A percentile compares a stretch with the other conserved stretches of the same genome.
These are phyloP conservation scores for Osmerus eperlanus DNA, from an alignment of 2,113 vertebrate genomes.

Conservation along the genomic window DNA sequence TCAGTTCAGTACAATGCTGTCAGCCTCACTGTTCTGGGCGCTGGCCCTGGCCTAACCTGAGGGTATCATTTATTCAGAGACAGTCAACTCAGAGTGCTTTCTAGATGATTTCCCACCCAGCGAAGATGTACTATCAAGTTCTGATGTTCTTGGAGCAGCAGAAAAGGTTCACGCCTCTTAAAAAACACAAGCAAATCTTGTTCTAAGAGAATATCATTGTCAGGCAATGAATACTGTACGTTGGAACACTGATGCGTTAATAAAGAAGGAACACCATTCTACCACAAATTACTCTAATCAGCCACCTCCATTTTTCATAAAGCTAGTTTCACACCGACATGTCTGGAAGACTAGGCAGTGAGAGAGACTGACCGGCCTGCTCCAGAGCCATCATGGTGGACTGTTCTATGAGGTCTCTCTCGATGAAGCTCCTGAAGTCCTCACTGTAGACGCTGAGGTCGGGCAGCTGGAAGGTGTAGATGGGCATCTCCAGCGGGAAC, in stretches of 20 bases:
- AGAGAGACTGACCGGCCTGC: slow-evolving; percentile 82
- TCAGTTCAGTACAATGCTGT: neutral
- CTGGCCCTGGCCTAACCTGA: neutral
- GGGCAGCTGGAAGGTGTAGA: slow-evolving; percentile 98
- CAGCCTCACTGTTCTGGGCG: neutral
- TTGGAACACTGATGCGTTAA: too few species aligned
- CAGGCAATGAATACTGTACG: too few species aligned
- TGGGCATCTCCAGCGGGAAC: slow-evolving; percentile 96
- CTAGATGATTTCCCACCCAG: neutral
- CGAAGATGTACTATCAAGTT: neutral
- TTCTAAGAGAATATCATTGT: too few species aligned
- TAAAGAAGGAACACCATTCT: too few species aligned
- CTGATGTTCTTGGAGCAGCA: neutral
- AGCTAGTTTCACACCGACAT: too few species aligned
- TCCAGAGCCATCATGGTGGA: slow-evolving; percentile 97
- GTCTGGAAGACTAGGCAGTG: too few species aligned
- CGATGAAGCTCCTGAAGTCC: slow-evolving; percentile 95
- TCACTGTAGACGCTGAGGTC: slow-evolving; percentile 98
- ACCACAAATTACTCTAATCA: too few species aligned
- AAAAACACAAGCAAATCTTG: too few species aligned
- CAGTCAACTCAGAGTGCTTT: neutral
- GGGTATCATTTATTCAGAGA: neutral
- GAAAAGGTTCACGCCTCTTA: too few species aligned
- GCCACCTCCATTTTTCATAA: too few species aligned
- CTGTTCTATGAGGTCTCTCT: slow-evolving; percentile 95